phyloP scores from a whole-genome alignment of 2,888 invertebrate species.

The Acanthococcus lagerstroemiae region DNA sequence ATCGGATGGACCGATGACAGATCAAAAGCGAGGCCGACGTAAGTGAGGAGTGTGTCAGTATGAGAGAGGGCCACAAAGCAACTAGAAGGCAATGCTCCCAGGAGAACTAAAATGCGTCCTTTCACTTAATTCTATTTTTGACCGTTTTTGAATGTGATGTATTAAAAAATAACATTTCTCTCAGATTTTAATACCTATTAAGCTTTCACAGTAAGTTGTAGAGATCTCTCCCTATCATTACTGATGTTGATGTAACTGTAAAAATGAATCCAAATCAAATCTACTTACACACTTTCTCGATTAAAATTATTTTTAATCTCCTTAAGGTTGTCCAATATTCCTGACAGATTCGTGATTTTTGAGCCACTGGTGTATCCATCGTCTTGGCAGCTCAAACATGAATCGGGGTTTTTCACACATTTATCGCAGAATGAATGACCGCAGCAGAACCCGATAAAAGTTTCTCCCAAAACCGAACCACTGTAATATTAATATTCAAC shows the following conservation, averaged over 20 bases:
- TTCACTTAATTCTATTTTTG: no score
- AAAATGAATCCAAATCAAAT: neutral
- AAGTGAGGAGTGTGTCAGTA: no score
- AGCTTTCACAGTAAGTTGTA: no score
- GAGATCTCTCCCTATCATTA: no score
- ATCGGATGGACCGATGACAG: no score
- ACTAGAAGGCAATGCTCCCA: no score
- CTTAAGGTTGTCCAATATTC: neutral
- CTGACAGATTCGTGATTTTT: neutral
- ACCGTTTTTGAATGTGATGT: neutral
- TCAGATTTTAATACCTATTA: no score
- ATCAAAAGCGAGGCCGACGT: no score
- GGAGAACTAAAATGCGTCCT: no score
- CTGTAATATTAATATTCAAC: neutral
- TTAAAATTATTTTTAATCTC: conserved; percentile 10
- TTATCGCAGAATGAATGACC: conserved; percentile 10
- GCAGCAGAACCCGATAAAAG: conserved; percentile 1
- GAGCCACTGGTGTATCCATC: neutral
- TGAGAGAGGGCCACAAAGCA: no score
- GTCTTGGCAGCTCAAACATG: neutral
- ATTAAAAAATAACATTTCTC: neutral
- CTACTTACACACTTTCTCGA: conserved; percentile 9
- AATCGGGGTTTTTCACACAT: neutral
- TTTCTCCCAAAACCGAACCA: neutral
- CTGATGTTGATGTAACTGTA: neutral